Evolutionary conservation across 2,797 vertebrate genomes (phyloP), one percentile per base, ranked within the genome.

Genomic region (Discoglossus pictus): DNA sequence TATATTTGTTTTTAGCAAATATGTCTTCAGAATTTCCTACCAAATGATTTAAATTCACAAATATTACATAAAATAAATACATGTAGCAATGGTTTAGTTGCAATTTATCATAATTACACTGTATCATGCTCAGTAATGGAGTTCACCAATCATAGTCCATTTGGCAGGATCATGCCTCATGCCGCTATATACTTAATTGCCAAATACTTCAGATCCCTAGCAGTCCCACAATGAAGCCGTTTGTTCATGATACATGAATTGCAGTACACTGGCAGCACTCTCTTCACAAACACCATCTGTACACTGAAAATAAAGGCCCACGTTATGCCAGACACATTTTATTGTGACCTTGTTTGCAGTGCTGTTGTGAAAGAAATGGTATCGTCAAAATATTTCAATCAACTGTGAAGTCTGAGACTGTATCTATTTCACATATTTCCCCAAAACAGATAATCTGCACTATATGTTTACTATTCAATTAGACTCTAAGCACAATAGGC

Each of bases 261-360:
- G 8, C 34, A 35, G 34, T 13, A 39, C 21, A 46, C 58, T 68
- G 66, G 66, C 66, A 68, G 21, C 21, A 10, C 13, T 13, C 31
- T 35, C 27, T 54, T 46, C 44, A 44, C 66, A 68, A 68, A 61
- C 50, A 61, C 66, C 66, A 68, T 68, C 66, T 68, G 66, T 68
- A 34, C 31, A 47, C 21, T 54, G 40, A 40, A 54, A 44, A 38
- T 1, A 40, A 17, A 54, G 21, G 39, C 12, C 17, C 6, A 5
- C 17, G 8, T 16, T 24, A 42, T 34, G 48, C 48, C 39, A 54
- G 20, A 38, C 34, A 35, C 21, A 36, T 24, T 27, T 46, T 16
- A 35, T n/a, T 17, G 18, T 66, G 63, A 66, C 63, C 63, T 66
- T 27, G 23, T 48, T 66, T 66, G 15, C 43, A 47, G 38, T 44